Percentiles rank a stretch among this genome's conserved stretches.
Evolutionary conservation across 2,888 invertebrate species (phyloP).

Genomic region (Agonopterix alstromeriana): DNA sequence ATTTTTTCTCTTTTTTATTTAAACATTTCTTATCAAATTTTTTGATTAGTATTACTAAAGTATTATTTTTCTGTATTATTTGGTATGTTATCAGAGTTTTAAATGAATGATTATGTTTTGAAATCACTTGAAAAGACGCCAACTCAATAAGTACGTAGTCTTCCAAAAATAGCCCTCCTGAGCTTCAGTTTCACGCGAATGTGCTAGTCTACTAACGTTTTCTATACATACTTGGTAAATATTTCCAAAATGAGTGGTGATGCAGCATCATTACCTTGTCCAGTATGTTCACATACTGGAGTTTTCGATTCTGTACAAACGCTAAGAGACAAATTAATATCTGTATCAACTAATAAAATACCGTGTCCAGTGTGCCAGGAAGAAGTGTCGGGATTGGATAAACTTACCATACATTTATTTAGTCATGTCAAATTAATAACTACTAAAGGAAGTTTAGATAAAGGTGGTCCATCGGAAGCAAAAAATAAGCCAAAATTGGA

Average conservation of each 20-base stretch:
- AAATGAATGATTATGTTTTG: slow-evolving; percentile 1
- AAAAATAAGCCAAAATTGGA: slow-evolving; percentile 27
- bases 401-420: slow-evolving; percentile 89
- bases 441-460: slow-evolving; percentile 24
- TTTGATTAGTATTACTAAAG: too few relatives aligned
- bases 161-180: slow-evolving; percentile 60
- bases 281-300: slow-evolving; percentile 83
- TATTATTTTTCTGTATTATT: too few relatives aligned
- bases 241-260: slow-evolving; percentile 56
- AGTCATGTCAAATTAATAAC: slow-evolving; percentile 77
- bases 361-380: slow-evolving; percentile 88
- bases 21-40: too few relatives aligned
- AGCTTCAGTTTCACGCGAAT: slow-evolving; percentile 50
- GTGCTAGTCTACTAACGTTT: slow-evolving; percentile 6
- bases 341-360: slow-evolving; percentile 84
- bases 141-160: slow-evolving; percentile 34
- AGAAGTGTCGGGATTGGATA: slow-evolving; percentile 84
- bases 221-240: neutral
- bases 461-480: slow-evolving; percentile 16
- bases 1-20: too few relatives aligned
- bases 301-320: slow-evolving; percentile 83
- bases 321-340: slow-evolving; percentile 82
- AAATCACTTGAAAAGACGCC: slow-evolving; percentile 62
- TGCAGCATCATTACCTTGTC: slow-evolving; percentile 81
- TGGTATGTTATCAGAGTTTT: too few relatives aligned